Percentiles rank a stretch among this genome's conserved stretches.
These are phyloP conservation scores for Drosophila seguyi DNA, from an alignment of 1,140 invertebrate species.

Conservation along the genomic window DNA sequence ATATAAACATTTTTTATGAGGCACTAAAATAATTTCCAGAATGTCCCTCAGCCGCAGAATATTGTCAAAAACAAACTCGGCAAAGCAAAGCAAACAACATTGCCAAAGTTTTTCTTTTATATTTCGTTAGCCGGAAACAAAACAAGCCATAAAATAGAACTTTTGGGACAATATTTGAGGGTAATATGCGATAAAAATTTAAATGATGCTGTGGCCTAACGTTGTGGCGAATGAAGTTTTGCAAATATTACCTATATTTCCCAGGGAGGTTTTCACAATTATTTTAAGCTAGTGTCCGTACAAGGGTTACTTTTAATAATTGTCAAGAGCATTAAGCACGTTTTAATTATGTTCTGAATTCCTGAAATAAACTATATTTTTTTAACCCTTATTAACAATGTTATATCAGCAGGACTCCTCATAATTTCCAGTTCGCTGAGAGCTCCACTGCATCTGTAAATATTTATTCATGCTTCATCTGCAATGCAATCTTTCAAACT, in stretches of 20 bases:
- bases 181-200: conserved; percentile 21
- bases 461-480: neutral
- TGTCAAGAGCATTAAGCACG: neutral
- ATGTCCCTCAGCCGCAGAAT: conserved; percentile 24
- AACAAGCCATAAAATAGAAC: conserved; percentile 21
- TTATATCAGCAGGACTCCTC: neutral
- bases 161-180: conserved; percentile 18
- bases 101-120: conserved; percentile 18
- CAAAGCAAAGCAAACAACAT: conserved; percentile 17
- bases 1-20: conserved; percentile 62
- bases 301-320: no score
- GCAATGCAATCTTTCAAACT: conserved; percentile 3
- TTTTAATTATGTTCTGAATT: no score
- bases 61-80: conserved; percentile 44
- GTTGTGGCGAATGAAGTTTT: neutral
- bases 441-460: neutral
- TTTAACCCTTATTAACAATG: neutral
- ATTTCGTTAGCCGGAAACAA: conserved; percentile 22
- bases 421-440: neutral
- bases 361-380: no score
- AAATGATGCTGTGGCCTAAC: conserved; percentile 1
- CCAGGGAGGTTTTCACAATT: neutral
- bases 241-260: neutral
- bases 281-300: no score
- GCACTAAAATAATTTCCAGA: conserved; percentile 53